A percentile compares a stretch with the other conserved stretches of the same genome.
Conservation (phyloP, 2,797 vertebrate species). For the Lates japonicus region DNA sequence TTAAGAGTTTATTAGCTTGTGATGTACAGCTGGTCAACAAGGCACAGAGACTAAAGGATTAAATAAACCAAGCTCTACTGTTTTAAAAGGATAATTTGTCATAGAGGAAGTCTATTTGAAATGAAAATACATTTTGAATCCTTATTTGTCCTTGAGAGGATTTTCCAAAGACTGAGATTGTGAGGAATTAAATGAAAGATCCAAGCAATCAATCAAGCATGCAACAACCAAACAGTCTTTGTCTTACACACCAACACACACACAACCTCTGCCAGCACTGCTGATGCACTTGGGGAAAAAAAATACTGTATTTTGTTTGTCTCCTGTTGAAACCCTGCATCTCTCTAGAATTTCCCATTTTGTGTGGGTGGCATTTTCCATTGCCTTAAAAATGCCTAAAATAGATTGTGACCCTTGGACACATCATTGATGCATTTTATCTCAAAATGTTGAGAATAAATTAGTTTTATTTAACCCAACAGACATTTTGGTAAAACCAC, state of each 20-base stretch:
- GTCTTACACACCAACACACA: background rate
- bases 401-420: conserved; percentile 6
- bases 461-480: conserved; percentile 23
- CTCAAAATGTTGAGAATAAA: conserved; percentile 20
- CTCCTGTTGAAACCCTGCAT: conserved; percentile 5
- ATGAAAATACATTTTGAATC: background rate
- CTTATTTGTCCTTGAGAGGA: background rate
- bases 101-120: background rate
- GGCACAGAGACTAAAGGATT: background rate
- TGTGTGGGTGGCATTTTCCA: conserved; percentile 4
- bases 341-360: conserved; percentile 8
- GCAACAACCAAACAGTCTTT: background rate
- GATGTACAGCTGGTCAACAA: background rate
- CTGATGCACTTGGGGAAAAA: background rate
- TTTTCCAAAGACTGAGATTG: background rate
- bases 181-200: conserved; percentile 2
- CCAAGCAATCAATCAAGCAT: conserved; percentile 4
- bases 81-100: background rate
- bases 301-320: conserved; percentile 7
- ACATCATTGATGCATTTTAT: conserved; percentile 30
- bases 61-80: background rate
- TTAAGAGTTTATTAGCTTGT: background rate
- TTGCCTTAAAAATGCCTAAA: conserved; percentile 18
- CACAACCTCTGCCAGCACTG: background rate
- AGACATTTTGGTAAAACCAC: conserved; percentile 27